Conservation (phyloP, 2,888 invertebrate species). For the Mellilla xanthometata region DNA sequence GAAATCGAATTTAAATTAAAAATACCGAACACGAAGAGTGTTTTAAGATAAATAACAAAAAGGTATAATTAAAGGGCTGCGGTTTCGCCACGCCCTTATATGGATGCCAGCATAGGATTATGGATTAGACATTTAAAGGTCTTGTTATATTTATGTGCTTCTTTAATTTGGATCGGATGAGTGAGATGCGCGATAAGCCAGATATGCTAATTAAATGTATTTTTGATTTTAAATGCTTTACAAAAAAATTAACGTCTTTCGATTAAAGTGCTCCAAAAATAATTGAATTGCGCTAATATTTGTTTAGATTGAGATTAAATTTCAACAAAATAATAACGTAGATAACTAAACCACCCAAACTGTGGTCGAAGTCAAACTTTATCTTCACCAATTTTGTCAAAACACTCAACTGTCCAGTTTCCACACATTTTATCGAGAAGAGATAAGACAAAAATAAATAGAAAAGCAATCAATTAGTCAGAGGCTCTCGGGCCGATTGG, state of each 20-base stretch:
- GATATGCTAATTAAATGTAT: not conserved
- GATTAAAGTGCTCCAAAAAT: no score
- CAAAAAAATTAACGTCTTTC: no score
- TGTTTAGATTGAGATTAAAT: no score
- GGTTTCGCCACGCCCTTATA: conserved; percentile 24
- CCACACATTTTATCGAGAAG: conserved; percentile 19
- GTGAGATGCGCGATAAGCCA: not conserved
- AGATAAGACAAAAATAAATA: conserved; percentile 52
- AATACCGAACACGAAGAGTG: conserved; percentile 15
- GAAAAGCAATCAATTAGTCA: conserved; percentile 71
- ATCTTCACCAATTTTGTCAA: conserved; percentile 16
- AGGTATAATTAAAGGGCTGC: conserved; percentile 28
- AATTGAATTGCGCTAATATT: no score
- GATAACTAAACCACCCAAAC: no score
- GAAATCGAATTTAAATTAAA: conserved; percentile 20
- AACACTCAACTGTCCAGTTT: conserved; percentile 12
- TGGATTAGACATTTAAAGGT: conserved; percentile 12
- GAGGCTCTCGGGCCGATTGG: conserved; percentile 56
- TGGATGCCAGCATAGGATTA: conserved; percentile 2
- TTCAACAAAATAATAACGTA: no score
- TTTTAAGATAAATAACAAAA: conserved; percentile 24
- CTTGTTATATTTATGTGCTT: conserved; percentile 5
- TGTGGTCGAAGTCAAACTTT: not conserved
- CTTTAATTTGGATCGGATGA: conserved; percentile 10
- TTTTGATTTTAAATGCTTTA: not conserved